Base-by-base conservation (phyloP, 2,113 vertebrate genomes). In the Stigmatopora nigra region DNA sequence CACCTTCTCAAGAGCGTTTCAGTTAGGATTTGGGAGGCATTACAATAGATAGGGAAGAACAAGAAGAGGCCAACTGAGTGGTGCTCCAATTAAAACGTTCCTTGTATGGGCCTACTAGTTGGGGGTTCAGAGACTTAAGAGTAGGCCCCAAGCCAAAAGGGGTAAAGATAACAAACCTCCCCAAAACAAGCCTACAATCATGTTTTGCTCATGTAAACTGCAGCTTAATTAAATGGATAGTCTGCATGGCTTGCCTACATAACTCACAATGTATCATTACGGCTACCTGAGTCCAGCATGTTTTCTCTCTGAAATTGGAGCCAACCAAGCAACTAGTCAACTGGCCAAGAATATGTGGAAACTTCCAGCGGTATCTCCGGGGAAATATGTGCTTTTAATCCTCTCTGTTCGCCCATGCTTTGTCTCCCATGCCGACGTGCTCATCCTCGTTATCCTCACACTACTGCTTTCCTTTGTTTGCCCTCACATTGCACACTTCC, bases 41-140 rank as follows among this genome's bases (percentile, higher is more conserved):
- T 2, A 41, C 53, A 7, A 63, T 70, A 81, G 80, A 79, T 56
- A 19, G 63, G 75, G 72, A 84, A 85, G 72, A 85, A 86, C 78
- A 88, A 81, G 87, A 86, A 83, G 82, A 68, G 76, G 79, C 64
- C 76, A 79, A 77, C 80, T 77, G 77, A 77, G 58, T 41, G 78
- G 61, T 2, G 60, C 48, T 71, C 47, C 51, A 0, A 57, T 80
- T 67, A 75, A 69, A 83, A 70, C 12, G 59, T 38, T 61, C 73
- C 79, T 67, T 64, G 61, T 46, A 49, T 20, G 16, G 68, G 55
- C 20, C 59, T 59, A 78, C 65, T 71, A 47, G 63, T 76, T 61
- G 65, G 11, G 11, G 67, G 65, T 81, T 86, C 68, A 80, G 77
- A 78, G 78, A 69, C 65, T 44, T 69, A 74, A 62, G 68, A 55